Percentiles rank a stretch among this genome's conserved stretches.
Evolutionary conservation across 2,888 invertebrate species (phyloP).

Genomic region (Diplolepis rosae): DNA sequence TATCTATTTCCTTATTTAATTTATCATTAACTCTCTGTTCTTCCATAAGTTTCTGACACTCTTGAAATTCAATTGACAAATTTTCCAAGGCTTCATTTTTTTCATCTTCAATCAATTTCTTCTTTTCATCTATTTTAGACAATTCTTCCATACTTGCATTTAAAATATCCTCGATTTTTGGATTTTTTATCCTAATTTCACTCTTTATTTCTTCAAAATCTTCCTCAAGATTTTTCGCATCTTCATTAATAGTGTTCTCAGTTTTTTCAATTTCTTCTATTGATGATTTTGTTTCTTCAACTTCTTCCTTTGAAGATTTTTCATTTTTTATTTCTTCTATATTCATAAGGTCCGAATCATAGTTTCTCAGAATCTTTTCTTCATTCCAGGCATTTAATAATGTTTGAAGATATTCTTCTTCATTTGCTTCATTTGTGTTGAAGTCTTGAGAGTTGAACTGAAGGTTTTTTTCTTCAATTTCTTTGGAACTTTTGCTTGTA

Average conservation of each 20-base stretch:
- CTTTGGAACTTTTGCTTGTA: neutral
- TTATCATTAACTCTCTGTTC: neutral
- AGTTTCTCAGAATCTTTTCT: neutral
- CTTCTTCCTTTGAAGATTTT: neutral
- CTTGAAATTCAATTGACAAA: constrained; percentile 33
- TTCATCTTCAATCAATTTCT: constrained; percentile 36
- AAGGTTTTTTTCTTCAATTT: neutral
- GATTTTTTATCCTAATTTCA: neutral
- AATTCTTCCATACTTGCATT: constrained; percentile 3
- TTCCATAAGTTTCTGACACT: constrained; percentile 23
- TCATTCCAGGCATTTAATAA: neutral
- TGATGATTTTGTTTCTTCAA: neutral
- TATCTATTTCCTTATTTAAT: neutral
- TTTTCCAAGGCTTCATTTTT: constrained; percentile 34
- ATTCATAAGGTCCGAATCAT: neutral
- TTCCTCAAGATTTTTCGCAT: neutral
- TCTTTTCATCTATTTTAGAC: constrained; percentile 13
- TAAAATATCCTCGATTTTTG: neutral
- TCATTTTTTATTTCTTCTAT: neutral
- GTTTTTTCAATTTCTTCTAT: neutral
- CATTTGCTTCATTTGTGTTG: neutral
- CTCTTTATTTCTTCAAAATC: constrained; percentile 21
- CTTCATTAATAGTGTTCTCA: neutral
- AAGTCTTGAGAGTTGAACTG: neutral
- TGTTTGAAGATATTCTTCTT: neutral